Evolutionary conservation across 2,888 invertebrate species (phyloP).

Genomic region (Encarsia formosa): DNA sequence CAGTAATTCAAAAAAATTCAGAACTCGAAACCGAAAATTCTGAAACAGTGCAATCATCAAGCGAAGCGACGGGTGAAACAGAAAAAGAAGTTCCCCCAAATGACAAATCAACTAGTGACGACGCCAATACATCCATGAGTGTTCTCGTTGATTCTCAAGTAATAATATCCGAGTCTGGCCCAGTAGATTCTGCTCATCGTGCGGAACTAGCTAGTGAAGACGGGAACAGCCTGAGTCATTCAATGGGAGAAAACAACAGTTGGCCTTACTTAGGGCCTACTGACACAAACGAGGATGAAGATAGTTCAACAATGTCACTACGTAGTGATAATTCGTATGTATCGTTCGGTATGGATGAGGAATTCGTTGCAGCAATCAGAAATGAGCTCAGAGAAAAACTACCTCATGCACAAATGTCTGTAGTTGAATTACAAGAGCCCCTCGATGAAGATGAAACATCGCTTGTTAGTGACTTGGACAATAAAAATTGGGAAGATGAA

Average conservation of each 20-base stretch:
- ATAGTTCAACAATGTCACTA: slow-evolving; percentile 54
- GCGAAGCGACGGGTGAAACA: slow-evolving; percentile 23
- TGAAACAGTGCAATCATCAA: slow-evolving; percentile 19
- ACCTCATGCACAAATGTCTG: slow-evolving; percentile 61
- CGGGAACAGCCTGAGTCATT: not conserved
- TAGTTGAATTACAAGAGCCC: slow-evolving; percentile 42
- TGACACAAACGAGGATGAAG: slow-evolving; percentile 43
- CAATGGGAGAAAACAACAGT: slow-evolving; percentile 6
- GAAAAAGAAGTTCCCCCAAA: slow-evolving; percentile 16
- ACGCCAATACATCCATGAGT: slow-evolving; percentile 13
- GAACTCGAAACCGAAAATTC: slow-evolving; percentile 21
- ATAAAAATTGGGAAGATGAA: slow-evolving; percentile 46
- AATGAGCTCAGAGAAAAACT: slow-evolving; percentile 68
- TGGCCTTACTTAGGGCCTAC: slow-evolving; percentile 9
- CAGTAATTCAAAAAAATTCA: slow-evolving; percentile 1
- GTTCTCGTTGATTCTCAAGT: slow-evolving; percentile 10
- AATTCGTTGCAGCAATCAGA: slow-evolving; percentile 66
- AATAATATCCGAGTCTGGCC: not conserved
- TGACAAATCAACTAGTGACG: slow-evolving; percentile 23
- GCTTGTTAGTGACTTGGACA: slow-evolving; percentile 36
- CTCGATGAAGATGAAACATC: slow-evolving; percentile 41
- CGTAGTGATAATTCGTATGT: slow-evolving; percentile 56
- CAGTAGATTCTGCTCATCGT: not conserved
- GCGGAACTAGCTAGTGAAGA: slow-evolving; percentile 6
- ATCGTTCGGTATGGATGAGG: slow-evolving; percentile 63